Base-by-base conservation (phyloP, 2,888 invertebrate genomes). In the Bruchidius siliquastri region DNA sequence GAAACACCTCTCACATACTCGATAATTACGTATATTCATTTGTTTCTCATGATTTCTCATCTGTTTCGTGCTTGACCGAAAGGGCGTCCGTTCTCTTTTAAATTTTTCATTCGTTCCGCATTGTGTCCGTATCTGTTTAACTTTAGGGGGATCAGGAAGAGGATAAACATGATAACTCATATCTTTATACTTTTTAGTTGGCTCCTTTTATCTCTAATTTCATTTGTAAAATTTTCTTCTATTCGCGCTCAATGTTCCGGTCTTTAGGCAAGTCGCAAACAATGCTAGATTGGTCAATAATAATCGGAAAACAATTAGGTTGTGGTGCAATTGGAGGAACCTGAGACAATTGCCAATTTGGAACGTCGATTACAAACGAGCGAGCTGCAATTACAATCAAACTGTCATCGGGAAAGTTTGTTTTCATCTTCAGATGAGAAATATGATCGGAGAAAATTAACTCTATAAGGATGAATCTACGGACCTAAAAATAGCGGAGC, bases 171-270 rank as follows among this genome's bases (percentile, higher is more conserved):
- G 71, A 73, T 72, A 67, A 70, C 74, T 77, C 79, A 77, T 77
- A 80, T 79, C 75, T 73, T 75, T 77, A 74, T 77, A 76, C 72
- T 77, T 72, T 75, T 74, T 79, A 78, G 77, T 77, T 78, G 76
- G 77, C 73, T 73, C 74, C 73, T 71, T 72, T 77, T 76, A 78
- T 77, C 49, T 49, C 49, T 49, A 18, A 18, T 49, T 49, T 49
- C 49, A 13, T 49, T 49, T 49, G 49, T 49, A 49, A 49, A 49
- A 49, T 4, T 49, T 75, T 74, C 75, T 78, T 79, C 77, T 79
- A 73, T 76, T 78, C 75, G 81, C 81, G 80, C 80, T 81, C 78
- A 79, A 78, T 81, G 80, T 81, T 75, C 77, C 75, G 76, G 74
- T 77, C 77, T 77, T 77, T 77, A 73, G 78, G 76, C 77, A 77